A percentile compares a stretch with the other conserved stretches of the same genome.
These are phyloP conservation scores for Celastrina argiolus DNA, from an alignment of 2,888 invertebrate genomes.

Conservation along the genomic window DNA sequence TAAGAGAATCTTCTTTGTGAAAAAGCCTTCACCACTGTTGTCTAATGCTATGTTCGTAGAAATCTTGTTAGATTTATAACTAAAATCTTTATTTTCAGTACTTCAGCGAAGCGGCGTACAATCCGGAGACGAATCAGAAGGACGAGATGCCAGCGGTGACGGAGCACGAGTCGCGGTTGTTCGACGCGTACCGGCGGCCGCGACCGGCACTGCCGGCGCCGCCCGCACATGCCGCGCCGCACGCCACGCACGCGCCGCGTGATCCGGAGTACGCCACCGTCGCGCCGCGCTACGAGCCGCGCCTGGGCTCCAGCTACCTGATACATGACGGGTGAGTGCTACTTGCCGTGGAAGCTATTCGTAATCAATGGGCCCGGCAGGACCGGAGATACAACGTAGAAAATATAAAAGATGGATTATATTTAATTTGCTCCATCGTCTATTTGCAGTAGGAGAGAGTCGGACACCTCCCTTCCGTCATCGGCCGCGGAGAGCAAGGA, in stretches of 20 bases:
- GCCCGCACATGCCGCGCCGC: too few relatives aligned
- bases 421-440: neutral
- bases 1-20: too few relatives aligned
- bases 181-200: constrained; percentile 70
- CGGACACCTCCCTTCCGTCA: constrained; percentile 79
- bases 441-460: constrained; percentile 74
- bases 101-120: constrained; percentile 93
- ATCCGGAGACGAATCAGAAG: constrained; percentile 90
- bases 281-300: constrained; percentile 58
- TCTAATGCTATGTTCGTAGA: neutral
- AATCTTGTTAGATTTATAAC: neutral
- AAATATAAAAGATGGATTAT: too few relatives aligned
- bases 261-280: constrained; percentile 72
- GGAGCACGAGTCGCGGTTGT: constrained; percentile 72
- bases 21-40: too few relatives aligned
- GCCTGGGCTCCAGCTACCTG: constrained; percentile 55
- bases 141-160: constrained; percentile 69
- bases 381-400: too few relatives aligned
- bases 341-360: too few relatives aligned
- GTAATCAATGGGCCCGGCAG: too few relatives aligned
- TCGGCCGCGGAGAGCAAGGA: constrained; percentile 83
- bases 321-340: constrained; percentile 69
- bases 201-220: constrained; percentile 47
- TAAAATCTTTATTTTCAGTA: constrained; percentile 77
- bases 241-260: constrained; percentile 54